These are phyloP conservation scores for Dendrolimus punctatus DNA, from an alignment of 1,140 invertebrate genomes.

Conservation along the genomic window DNA sequence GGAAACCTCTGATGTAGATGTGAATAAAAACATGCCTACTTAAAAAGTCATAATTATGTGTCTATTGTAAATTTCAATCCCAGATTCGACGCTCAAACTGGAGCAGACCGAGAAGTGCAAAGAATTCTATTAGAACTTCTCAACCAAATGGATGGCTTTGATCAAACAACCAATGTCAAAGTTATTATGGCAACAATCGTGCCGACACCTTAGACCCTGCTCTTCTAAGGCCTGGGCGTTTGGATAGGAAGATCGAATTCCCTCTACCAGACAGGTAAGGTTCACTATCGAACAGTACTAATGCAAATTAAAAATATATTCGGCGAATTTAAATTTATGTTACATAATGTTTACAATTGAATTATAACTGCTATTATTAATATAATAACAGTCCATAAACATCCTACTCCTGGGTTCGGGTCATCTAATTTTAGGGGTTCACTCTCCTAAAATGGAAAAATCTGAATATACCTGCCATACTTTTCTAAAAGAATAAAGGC, in stretches of 20 bases:
- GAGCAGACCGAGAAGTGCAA: slow-evolving; percentile 99
- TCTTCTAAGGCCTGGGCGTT: slow-evolving; percentile 94
- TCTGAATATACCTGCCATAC: no score
- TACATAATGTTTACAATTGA: no score
- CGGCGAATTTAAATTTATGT: neutral
- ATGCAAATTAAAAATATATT: slow-evolving; percentile 2
- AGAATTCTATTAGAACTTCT: slow-evolving; percentile 97
- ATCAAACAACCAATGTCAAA: slow-evolving; percentile 99
- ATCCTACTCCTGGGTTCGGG: no score
- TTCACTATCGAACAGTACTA: neutral
- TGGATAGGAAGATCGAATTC: slow-evolving; percentile 99
- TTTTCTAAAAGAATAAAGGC: no score
- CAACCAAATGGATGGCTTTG: slow-evolving; percentile 99
- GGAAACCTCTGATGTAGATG: no score
- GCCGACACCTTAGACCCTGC: slow-evolving; percentile 99
- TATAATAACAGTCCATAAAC: no score
- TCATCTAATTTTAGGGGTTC: no score
- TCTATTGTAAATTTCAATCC: slow-evolving; percentile 1
- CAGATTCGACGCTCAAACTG: slow-evolving; percentile 97
- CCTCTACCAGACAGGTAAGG: slow-evolving; percentile 89
- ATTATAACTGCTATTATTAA: no score
- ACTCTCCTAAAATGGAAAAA: no score
- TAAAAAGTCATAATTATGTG: neutral
- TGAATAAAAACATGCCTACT: no score
- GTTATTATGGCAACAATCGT: slow-evolving; percentile 99